Evolutionary conservation across 2,888 invertebrate genomes (phyloP), one percentile per base, ranked within the genome.

Genomic region (Apamea sordens): DNA sequence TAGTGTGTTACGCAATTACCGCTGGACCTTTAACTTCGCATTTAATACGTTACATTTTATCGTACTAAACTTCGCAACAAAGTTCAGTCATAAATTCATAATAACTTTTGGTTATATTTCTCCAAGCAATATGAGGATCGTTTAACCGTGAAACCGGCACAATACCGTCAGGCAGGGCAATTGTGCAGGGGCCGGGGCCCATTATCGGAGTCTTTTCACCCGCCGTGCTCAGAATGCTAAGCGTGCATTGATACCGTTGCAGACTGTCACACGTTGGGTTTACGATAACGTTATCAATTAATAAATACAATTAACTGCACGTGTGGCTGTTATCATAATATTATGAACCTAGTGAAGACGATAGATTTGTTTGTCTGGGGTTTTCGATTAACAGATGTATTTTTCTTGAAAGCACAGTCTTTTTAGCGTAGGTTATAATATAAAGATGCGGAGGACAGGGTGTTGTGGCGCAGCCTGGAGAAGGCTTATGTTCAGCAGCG

Each of bases 271-370:
- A 53, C 77, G 77, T 44, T 56, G 21, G 47, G 59, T 64, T 85
- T 5, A 47, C 56, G 82, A 75, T 78, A 84, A n/a, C 69, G 13
- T 36, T 77, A 82, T 78, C 82, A 70, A 63, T 73, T 28, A 64
- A 47, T 68, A 81, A 59, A 63, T 70, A 73, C 69, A 53, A 76
- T 47, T 59, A 61, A 59, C 41, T 21, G 77, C 84, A 84, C 82
- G 85, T 85, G 84, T 85, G 86, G 36, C n/a, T 32, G n/a, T 61
- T 73, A 85, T 75, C 72, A 50, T 65, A 63, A 13, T 76, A 73
- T 67, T 73, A 61, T 61, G 67, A 47, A n/a, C 8, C 4, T 53
- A 36, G 64, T 69, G 5, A 73, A 53, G 64, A 65, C 28, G 24
- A 81, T 10, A 28, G 32, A 78, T 76, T 81, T 68, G 59, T 83